These are phyloP conservation scores for Tetrao urogallus DNA, from an alignment of 2,113 vertebrate genomes.

Conservation along the genomic window DNA sequence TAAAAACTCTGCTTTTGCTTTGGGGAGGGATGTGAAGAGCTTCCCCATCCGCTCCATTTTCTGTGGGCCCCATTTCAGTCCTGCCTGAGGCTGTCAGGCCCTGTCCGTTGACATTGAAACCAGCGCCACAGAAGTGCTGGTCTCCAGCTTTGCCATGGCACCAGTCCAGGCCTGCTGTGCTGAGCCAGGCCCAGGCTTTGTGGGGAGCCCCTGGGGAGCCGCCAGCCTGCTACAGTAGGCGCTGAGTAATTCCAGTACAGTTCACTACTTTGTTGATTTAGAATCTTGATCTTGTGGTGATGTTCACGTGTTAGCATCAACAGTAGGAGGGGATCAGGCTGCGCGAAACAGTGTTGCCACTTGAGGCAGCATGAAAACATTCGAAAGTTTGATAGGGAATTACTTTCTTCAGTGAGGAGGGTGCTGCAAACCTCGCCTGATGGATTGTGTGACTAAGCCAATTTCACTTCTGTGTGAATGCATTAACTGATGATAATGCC, in stretches of 20 bases:
- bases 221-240: rapidly evolving
- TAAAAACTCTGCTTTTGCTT: neutral
- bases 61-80: neutral
- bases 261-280: neutral
- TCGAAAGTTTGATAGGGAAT: constrained; percentile 11
- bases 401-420: constrained; percentile 4
- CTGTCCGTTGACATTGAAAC: neutral
- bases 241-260: neutral
- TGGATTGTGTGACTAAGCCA: constrained; percentile 34
- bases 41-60: rapidly evolving
- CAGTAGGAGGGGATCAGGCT: neutral
- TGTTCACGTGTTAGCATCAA: neutral
- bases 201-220: neutral
- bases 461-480: constrained; percentile 19
- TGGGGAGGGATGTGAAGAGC: neutral
- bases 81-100: neutral
- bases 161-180: neutral
- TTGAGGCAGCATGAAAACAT: constrained; percentile 10
- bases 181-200: neutral
- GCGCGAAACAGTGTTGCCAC: neutral
- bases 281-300: neutral
- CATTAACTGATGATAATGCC: constrained; percentile 30
- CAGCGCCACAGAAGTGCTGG: rapidly evolving
- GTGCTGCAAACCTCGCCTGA: neutral
- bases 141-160: neutral